Evolutionary conservation across 2,888 invertebrate species (phyloP).

Genomic region (Orgyia antiqua): DNA sequence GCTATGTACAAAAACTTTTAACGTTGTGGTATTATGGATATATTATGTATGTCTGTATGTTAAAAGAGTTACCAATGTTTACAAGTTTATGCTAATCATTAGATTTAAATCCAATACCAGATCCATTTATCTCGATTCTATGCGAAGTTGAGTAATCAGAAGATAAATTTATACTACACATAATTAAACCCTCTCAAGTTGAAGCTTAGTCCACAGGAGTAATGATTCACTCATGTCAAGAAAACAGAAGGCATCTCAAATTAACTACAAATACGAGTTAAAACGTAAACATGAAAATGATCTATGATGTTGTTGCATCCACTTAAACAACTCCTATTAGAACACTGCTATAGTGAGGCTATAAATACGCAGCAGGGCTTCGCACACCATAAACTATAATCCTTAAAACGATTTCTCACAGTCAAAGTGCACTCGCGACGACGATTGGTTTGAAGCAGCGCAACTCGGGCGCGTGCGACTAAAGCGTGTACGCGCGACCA

Average conservation of each 20-base stretch:
- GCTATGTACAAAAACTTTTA: no score
- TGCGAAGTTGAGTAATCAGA: slow-evolving; percentile 20
- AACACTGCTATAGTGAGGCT: slow-evolving; percentile 33
- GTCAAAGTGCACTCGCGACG: slow-evolving; percentile 31
- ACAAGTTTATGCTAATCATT: slow-evolving; percentile 3
- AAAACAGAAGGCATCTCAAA: slow-evolving; percentile 50
- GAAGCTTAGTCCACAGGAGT: slow-evolving; percentile 42
- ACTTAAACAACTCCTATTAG: slow-evolving; percentile 52
- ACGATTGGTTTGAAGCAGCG: slow-evolving; percentile 26
- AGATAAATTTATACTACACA: slow-evolving; percentile 24
- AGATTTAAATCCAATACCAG: background rate
- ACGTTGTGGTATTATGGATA: no score
- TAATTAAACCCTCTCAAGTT: slow-evolving; percentile 36
- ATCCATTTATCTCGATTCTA: slow-evolving; percentile 13
- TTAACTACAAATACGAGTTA: slow-evolving; percentile 52
- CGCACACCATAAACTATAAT: slow-evolving; percentile 62
- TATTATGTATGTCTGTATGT: slow-evolving; percentile 23
- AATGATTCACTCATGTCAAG: slow-evolving; percentile 65
- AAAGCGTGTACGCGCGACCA: slow-evolving; percentile 65
- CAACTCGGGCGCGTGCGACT: slow-evolving; percentile 45
- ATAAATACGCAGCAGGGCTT: slow-evolving; percentile 54
- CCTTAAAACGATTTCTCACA: slow-evolving; percentile 57
- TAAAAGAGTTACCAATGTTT: slow-evolving; percentile 15
- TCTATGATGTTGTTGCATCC: slow-evolving; percentile 40
- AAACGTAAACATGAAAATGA: slow-evolving; percentile 57